These are phyloP conservation scores for Camponotus floridanus DNA, from an alignment of 1,140 invertebrate species.

Conservation along the genomic window DNA sequence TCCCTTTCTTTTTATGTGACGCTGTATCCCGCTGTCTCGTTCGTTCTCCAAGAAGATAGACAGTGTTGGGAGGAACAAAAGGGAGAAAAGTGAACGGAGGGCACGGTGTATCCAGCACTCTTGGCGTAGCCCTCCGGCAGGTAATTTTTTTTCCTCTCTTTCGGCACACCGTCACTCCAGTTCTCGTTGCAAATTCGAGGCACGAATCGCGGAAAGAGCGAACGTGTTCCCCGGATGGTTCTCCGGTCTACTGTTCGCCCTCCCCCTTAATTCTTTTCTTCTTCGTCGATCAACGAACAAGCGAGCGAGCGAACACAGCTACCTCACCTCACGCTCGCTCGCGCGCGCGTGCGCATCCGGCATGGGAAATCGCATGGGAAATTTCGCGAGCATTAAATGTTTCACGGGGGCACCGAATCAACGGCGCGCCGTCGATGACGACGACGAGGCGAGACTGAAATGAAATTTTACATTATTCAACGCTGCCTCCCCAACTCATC, in stretches of 20 bases:
- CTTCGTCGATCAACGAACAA: slow-evolving; percentile 50
- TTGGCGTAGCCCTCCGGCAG: background rate
- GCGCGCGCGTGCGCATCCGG: slow-evolving; percentile 11
- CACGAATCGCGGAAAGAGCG: slow-evolving; percentile 70
- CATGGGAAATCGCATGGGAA: slow-evolving; percentile 76
- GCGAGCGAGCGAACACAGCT: background rate
- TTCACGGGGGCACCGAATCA: slow-evolving; percentile 74
- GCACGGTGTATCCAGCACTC: slow-evolving; percentile 14
- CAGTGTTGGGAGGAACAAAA: background rate
- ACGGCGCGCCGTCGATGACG: slow-evolving; percentile 69
- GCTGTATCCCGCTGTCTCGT: background rate
- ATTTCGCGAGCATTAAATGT: slow-evolving; percentile 79
- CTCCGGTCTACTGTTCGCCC: slow-evolving; percentile 14
- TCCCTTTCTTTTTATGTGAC: background rate
- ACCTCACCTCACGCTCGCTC: background rate
- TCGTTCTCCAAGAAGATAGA: slow-evolving; percentile 4
- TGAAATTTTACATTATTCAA: slow-evolving; percentile 81
- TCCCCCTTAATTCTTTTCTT: background rate
- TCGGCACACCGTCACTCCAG: slow-evolving; percentile 3
- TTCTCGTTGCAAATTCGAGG: slow-evolving; percentile 64
- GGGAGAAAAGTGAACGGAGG: background rate
- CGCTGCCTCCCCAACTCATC: slow-evolving; percentile 15
- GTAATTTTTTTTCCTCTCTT: slow-evolving; percentile 40
- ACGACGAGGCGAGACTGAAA: slow-evolving; percentile 68
- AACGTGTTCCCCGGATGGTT: slow-evolving; percentile 58